Conservation (phyloP, 2,113 vertebrate genomes). For the Lontra canadensis region DNA sequence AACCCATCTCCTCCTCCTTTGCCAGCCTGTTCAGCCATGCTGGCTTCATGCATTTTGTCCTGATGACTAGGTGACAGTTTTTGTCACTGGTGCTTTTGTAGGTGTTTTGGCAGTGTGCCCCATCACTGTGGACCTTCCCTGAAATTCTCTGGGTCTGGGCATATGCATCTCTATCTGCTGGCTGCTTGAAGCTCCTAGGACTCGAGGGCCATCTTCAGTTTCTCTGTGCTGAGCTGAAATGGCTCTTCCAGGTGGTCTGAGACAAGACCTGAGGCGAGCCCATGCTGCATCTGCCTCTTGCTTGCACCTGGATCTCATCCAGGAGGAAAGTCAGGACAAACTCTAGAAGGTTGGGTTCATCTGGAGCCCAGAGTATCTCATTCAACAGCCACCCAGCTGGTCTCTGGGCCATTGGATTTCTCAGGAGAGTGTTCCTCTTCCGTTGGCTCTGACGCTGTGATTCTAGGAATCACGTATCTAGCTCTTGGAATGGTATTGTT, state of each 20-base stretch:
- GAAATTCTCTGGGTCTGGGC: background rate
- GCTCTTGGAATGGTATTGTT: accelerated
- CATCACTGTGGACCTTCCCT: background rate
- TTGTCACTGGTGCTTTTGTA: background rate
- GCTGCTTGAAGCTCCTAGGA: background rate
- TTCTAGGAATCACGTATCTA: background rate
- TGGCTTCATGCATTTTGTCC: background rate
- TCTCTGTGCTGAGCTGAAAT: background rate
- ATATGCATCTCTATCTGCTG: background rate
- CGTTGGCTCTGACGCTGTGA: no score
- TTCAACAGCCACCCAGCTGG: background rate
- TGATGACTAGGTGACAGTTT: accelerated
- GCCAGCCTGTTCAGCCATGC: no score
- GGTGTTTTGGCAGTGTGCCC: background rate
- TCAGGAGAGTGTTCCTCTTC: background rate
- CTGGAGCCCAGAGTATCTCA: no score
- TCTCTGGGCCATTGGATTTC: background rate
- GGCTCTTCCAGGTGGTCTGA: background rate
- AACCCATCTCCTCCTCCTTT: background rate
- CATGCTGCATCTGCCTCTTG: background rate
- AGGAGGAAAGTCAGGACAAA: background rate
- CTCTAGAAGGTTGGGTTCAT: background rate
- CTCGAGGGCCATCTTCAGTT: background rate
- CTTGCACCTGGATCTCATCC: background rate
- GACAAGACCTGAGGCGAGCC: background rate